Evolutionary conservation across 2,797 vertebrate genomes (phyloP).

Genomic region (Cyprinodon diabolis): DNA sequence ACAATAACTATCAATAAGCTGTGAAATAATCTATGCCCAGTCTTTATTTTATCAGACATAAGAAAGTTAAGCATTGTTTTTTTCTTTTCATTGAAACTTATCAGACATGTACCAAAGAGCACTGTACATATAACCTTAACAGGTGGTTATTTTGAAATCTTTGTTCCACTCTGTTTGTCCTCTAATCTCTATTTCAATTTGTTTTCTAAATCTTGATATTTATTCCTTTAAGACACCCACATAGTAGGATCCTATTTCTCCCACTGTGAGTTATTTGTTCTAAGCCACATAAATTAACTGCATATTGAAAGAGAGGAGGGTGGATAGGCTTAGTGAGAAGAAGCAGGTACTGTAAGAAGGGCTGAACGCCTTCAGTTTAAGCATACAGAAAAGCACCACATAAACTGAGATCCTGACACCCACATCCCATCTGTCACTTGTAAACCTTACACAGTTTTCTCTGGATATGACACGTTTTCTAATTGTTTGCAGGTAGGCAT

Average conservation of each 20-base stretch:
- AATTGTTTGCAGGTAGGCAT: slow-evolving; percentile 46
- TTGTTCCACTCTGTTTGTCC: slow-evolving; percentile 20
- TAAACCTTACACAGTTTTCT: slow-evolving; percentile 56
- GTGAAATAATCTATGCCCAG: no score
- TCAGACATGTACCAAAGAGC: neutral
- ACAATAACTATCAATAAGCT: no score
- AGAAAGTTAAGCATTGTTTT: neutral
- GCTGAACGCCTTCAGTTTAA: slow-evolving; percentile 52
- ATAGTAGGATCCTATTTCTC: slow-evolving; percentile 24
- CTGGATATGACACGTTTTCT: slow-evolving; percentile 49
- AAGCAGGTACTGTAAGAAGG: slow-evolving; percentile 57
- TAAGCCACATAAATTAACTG: slow-evolving; percentile 37
- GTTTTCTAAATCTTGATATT: slow-evolving; percentile 25
- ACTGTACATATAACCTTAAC: slow-evolving; percentile 11
- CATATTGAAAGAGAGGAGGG: slow-evolving; percentile 31
- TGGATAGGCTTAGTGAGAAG: slow-evolving; percentile 12
- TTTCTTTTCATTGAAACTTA: neutral
- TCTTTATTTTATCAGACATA: no score
- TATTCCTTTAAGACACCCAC: slow-evolving; percentile 51
- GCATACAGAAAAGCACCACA: slow-evolving; percentile 47
- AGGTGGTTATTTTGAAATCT: slow-evolving; percentile 26
- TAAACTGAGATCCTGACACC: slow-evolving; percentile 63
- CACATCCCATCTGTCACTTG: slow-evolving; percentile 69
- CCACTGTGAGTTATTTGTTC: slow-evolving; percentile 36
- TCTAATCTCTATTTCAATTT: slow-evolving; percentile 12